Base-by-base conservation (phyloP, 30 jellyfish, hydroid and myxozoan genomes). In the Aurelia coerulea region DNA sequence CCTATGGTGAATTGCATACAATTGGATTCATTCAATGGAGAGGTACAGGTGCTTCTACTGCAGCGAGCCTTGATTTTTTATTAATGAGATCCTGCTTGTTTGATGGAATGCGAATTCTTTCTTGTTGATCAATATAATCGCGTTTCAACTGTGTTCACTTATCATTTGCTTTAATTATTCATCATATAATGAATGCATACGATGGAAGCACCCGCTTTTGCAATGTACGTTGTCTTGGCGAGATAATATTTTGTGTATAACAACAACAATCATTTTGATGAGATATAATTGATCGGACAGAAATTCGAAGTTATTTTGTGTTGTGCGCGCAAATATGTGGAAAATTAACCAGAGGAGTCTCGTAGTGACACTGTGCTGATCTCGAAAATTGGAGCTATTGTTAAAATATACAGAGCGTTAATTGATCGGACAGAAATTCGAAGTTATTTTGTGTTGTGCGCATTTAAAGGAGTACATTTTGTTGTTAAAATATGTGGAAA, bases 131-230 rank as follows among this genome's bases (percentile, higher is more conserved):
- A 63, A 64, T 65, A 34, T 79, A 79, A 79, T 65, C 81, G 35
- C 78, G 18, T 15, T 39, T 75, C 52, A 39, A 58, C 89, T 79
- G 80, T 79, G 89, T 65, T 79, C 89, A 79, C 89, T 79, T 79
- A 49, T 65, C 78, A 60, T 9, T 65, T 71, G 15, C 37, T 70
- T 79, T 37, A 79, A 79, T 79, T 19, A 79, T 79, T 79, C 80
- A 79, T 79, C 17, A 4, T 17, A 16, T 12, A 29, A 29, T 79
- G 81, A 79, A 65, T 79, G 34, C 23, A 41, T 41, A 4, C 34
- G 68, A 23, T 79, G 62, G 50, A 66, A 46, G 73, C 79, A 64
- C 89, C 89, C 31, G 86, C 60, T 60, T 60, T 17, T 23, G 29
- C 35, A 60, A 60, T 5, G 35, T 23, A 23, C 35, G 31, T 70